Percentiles rank a stretch among this genome's conserved stretches.
Evolutionary conservation across 2,888 invertebrate genomes (phyloP).

Genomic region (Hirudinaria manillensis): DNA sequence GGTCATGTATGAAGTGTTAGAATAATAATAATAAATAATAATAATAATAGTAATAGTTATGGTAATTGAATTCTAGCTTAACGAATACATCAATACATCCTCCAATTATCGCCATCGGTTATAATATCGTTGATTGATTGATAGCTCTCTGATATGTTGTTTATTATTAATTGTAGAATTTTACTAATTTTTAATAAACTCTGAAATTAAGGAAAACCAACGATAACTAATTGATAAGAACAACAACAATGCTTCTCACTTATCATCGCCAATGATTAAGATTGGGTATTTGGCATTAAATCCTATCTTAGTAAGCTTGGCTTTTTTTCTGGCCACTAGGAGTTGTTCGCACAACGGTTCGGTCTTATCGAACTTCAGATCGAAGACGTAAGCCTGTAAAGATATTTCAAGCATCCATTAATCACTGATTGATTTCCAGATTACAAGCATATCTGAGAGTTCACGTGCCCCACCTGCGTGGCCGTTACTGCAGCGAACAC

Average conservation of each 20-base stretch:
- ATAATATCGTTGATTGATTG: too few species aligned
- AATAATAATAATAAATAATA: background rate
- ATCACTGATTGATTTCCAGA: background rate
- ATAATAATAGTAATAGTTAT: background rate
- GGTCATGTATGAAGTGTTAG: background rate
- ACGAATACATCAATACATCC: too few species aligned
- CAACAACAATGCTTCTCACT: slow-evolving; percentile 58
- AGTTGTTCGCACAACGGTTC: slow-evolving; percentile 81
- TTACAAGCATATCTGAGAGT: background rate
- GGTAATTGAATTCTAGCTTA: background rate
- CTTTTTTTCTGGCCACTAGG: slow-evolving; percentile 76
- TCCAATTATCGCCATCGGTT: too few species aligned
- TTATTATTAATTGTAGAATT: too few species aligned
- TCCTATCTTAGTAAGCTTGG: slow-evolving; percentile 73
- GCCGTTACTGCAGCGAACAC: slow-evolving; percentile 86
- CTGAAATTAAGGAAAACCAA: background rate
- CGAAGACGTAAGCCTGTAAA: slow-evolving; percentile 64
- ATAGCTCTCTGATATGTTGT: too few species aligned
- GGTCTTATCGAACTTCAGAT: slow-evolving; percentile 85
- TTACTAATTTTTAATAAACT: background rate
- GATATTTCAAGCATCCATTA: background rate
- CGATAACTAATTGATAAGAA: background rate
- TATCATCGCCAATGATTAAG: slow-evolving; percentile 83
- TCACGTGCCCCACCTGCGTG: background rate
- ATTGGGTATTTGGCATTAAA: slow-evolving; percentile 67